Conservation (phyloP, 2,888 invertebrate species). For the Caradrina kadenii region DNA sequence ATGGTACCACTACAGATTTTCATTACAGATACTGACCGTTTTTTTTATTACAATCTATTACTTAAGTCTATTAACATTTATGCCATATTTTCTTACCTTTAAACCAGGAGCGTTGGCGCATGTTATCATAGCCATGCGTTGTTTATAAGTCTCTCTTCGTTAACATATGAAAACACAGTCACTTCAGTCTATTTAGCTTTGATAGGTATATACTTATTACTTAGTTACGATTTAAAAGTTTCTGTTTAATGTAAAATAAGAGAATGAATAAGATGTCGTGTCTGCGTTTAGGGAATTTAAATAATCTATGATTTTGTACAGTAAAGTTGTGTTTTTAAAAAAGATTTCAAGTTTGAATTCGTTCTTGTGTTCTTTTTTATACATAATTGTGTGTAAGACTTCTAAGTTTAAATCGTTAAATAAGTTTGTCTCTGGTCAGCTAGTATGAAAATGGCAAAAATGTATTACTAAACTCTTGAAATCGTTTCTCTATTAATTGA, state of each 20-base stretch:
- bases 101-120: conserved; percentile 76
- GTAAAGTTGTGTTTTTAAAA: no score
- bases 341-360: not conserved
- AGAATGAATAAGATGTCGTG: conserved; percentile 10
- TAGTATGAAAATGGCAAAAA: not conserved
- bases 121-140: conserved; percentile 78
- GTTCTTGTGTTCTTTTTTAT: not conserved
- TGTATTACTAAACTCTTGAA: not conserved
- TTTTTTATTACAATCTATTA: not conserved
- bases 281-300: conserved; percentile 18
- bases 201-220: conserved; percentile 43
- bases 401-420: not conserved
- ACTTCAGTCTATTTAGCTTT: conserved; percentile 66
- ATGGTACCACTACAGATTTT: not conserved
- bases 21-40: not conserved
- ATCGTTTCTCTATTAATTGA: not conserved
- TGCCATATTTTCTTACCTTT: conserved; percentile 75
- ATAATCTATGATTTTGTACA: not conserved
- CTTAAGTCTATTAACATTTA: not conserved
- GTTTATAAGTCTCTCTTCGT: conserved; percentile 66
- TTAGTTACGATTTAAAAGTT: conserved; percentile 29
- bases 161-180: conserved; percentile 68
- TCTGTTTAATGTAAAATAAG: conserved; percentile 37
- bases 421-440: not conserved
- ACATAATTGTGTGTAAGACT: not conserved